Evolutionary conservation across 1,140 invertebrate species (phyloP), one percentile per base, ranked within the genome.

Genomic region (Dendroctonus ponderosae): DNA sequence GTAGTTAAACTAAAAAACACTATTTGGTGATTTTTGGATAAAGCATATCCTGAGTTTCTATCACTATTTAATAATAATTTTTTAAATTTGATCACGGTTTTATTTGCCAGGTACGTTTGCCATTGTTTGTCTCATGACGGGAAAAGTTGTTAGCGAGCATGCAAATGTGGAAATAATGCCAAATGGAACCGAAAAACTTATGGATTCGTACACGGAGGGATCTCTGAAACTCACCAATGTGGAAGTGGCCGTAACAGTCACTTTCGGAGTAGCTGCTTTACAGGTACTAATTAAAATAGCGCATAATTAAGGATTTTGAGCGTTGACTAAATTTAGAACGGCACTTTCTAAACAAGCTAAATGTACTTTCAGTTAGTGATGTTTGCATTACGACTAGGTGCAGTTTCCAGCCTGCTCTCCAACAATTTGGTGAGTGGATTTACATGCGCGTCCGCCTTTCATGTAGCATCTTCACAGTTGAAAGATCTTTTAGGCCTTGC

Each of bases 401-500:
- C 91, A 26, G 84, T 97, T 61, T 88, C 91, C 2, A 87, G 90
- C 0, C 83, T 97, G 41, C 83, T 98, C 7, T 94, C 92, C 0
- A 93, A 97, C 74, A 91, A 92, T 3, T 82, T 98, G 68, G 90
- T 97, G 0, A 93, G 89, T 70, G 94, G 93, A 0, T 96, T 97
- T 75, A 97, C 93, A 0, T 95, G 92, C 0, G 94, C 89, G 0
- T 92, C 94, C 3, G 92, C 93, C 0, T 83, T 95, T 62, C 91
- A 97, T 74, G 94, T 97, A 6, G 82, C 94, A 11, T 87, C 87
- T 0, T 95, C 93, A 6, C 95, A 97, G 80, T 78, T 97, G 3
- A 94, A 93, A 76, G 90, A 94, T 77, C 82, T 97, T 0, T 82
- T 97, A 54, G 94, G 94, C 0, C 75, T 97, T 0, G 77, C 78